Conservation (phyloP, 2,113 vertebrate genomes). For the Vulpes vulpes region DNA sequence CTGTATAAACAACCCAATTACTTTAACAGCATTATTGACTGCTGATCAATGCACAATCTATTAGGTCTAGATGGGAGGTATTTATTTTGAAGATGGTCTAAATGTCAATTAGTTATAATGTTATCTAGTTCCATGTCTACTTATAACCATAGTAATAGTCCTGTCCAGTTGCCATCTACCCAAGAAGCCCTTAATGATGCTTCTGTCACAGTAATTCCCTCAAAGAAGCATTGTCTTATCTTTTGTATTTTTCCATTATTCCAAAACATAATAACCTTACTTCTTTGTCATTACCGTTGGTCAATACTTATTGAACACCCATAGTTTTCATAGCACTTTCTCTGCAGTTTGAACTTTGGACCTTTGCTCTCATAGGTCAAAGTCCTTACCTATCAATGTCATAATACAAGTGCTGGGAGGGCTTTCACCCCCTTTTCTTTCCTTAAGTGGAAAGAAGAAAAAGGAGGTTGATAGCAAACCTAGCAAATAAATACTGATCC, state of each 20-base stretch:
- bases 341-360: conserved; percentile 79
- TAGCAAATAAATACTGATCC: conserved; percentile 55
- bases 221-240: conserved; percentile 67
- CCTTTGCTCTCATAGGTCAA: conserved; percentile 78
- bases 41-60: conserved; percentile 76
- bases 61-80: conserved; percentile 73
- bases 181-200: conserved; percentile 73
- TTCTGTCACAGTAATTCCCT: conserved; percentile 76
- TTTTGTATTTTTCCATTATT: conserved; percentile 81
- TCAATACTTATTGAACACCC: conserved; percentile 81
- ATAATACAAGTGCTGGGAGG: conserved; percentile 44
- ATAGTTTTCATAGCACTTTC: conserved; percentile 69
- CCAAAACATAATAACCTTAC: conserved; percentile 76
- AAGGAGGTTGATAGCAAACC: conserved; percentile 37
- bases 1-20: conserved; percentile 64
- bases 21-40: conserved; percentile 77
- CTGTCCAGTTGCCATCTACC: conserved; percentile 64
- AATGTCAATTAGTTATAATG: conserved; percentile 72
- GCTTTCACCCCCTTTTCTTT: not conserved
- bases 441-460: conserved; percentile 57
- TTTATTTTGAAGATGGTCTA: conserved; percentile 78
- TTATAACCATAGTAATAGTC: conserved; percentile 63
- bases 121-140: conserved; percentile 65
- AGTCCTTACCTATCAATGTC: conserved; percentile 70
- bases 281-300: conserved; percentile 76